Percentiles rank a stretch among this genome's conserved stretches.
Conservation (phyloP, 2,888 invertebrate species). For the Seira musarum region DNA sequence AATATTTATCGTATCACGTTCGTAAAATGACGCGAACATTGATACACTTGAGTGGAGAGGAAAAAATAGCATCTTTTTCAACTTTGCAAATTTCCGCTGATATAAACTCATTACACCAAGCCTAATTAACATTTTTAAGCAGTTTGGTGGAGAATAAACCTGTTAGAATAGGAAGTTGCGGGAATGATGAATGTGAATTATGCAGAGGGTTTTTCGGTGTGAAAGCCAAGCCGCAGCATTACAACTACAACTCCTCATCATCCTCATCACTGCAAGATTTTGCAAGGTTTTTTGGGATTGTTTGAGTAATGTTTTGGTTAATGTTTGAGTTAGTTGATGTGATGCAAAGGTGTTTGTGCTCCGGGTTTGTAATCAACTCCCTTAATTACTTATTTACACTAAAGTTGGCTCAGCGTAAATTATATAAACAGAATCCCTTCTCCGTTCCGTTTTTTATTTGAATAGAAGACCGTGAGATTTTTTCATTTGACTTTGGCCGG, state of each 20-base stretch:
- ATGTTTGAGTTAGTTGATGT: not conserved
- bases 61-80: not conserved
- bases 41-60: not conserved
- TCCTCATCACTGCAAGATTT: no score
- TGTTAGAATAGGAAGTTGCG: slow-evolving; percentile 47
- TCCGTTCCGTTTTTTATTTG: not conserved
- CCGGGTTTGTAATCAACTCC: slow-evolving; percentile 50
- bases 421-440: not conserved
- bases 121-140: slow-evolving; percentile 60
- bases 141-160: slow-evolving; percentile 41
- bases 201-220: slow-evolving; percentile 27
- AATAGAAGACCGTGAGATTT: slow-evolving; percentile 48
- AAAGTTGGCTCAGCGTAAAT: not conserved
- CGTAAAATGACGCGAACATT: not conserved
- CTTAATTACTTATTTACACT: slow-evolving; percentile 57
- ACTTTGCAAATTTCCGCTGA: slow-evolving; percentile 57
- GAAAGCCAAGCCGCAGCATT: not conserved
- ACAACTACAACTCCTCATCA: no score
- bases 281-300: no score
- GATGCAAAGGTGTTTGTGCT: not conserved
- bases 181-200: slow-evolving; percentile 46
- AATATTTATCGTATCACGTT: not conserved
- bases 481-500: slow-evolving; percentile 50
- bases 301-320: not conserved
- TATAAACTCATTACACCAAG: slow-evolving; percentile 57